phyloP scores from a whole-genome alignment of 2,888 invertebrate species.

The Troglohyphantes excavatus region DNA sequence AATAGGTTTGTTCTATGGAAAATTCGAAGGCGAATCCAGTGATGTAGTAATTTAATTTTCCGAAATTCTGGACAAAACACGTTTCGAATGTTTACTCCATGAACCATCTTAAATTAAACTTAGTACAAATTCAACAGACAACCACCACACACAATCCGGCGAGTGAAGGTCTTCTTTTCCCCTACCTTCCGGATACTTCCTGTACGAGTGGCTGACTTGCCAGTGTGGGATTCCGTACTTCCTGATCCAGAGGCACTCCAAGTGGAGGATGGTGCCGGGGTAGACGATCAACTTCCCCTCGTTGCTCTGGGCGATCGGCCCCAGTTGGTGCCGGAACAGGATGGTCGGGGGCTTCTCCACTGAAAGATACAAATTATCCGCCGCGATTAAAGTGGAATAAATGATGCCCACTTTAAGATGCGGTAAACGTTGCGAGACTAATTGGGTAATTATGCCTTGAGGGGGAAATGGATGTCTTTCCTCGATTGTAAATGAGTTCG shows the following conservation, averaged over 20 bases:
- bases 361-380: constrained; percentile 81
- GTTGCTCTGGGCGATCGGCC: constrained; percentile 93
- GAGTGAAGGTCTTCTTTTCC: background rate
- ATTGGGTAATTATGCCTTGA: background rate
- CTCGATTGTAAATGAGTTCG: background rate
- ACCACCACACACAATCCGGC: too few relatives aligned
- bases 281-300: constrained; percentile 92
- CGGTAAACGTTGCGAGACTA: background rate
- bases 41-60: too few relatives aligned
- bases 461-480: constrained; percentile 3
- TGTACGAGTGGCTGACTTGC: constrained; percentile 84
- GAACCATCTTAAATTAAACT: too few relatives aligned
- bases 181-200: constrained; percentile 87
- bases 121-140: too few relatives aligned
- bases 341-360: constrained; percentile 94
- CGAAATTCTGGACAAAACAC: too few relatives aligned
- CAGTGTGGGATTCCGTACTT: constrained; percentile 93
- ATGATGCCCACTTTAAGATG: background rate
- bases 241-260: constrained; percentile 94
- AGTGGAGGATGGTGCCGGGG: constrained; percentile 92
- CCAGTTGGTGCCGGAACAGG: constrained; percentile 90
- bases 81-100: too few relatives aligned
- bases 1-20: too few relatives aligned
- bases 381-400: background rate
- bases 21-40: too few relatives aligned